A percentile compares a stretch with the other conserved stretches of the same genome.
phyloP scores from a whole-genome alignment of 2,888 invertebrate genomes.

The Poecilobothrus nobilitatus region DNA sequence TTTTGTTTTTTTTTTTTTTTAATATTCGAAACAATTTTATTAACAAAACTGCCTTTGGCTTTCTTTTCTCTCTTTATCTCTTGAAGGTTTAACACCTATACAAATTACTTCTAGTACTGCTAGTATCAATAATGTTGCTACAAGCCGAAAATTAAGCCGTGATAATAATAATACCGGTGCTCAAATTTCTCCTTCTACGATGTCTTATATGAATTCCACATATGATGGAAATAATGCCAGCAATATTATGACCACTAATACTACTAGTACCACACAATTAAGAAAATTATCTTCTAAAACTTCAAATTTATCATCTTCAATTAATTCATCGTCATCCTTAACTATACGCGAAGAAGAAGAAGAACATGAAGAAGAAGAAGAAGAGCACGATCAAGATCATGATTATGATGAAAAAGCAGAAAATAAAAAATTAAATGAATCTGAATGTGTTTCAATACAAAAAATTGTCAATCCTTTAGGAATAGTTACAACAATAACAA shows the following conservation, averaged over 20 bases:
- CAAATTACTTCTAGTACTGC: conserved; percentile 36
- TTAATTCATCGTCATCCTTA: conserved; percentile 21
- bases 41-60: conserved; percentile 69
- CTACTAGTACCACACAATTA: not conserved
- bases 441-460: conserved; percentile 31
- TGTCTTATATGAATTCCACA: not conserved
- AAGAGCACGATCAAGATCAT: not conserved
- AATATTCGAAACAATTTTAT: conserved; percentile 21
- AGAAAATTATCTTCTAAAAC: not conserved
- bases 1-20: conserved; percentile 19
- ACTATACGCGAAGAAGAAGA: conserved; percentile 17
- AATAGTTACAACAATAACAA: conserved; percentile 51
- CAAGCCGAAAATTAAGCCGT: not conserved
- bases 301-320: conserved; percentile 16
- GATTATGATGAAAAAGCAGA: too few relatives aligned
- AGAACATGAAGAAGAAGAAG: too few relatives aligned
- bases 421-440: too few relatives aligned
- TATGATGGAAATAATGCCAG: conserved; percentile 27
- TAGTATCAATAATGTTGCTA: conserved; percentile 31
- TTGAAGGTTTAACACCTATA: conserved; percentile 55
- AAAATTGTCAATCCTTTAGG: conserved; percentile 68
- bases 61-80: conserved; percentile 49
- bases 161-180: not conserved
- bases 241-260: too few relatives aligned
- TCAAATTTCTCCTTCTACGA: not conserved